These are phyloP conservation scores for Galleria mellonella DNA, from an alignment of 1,140 invertebrate genomes.

Conservation along the genomic window DNA sequence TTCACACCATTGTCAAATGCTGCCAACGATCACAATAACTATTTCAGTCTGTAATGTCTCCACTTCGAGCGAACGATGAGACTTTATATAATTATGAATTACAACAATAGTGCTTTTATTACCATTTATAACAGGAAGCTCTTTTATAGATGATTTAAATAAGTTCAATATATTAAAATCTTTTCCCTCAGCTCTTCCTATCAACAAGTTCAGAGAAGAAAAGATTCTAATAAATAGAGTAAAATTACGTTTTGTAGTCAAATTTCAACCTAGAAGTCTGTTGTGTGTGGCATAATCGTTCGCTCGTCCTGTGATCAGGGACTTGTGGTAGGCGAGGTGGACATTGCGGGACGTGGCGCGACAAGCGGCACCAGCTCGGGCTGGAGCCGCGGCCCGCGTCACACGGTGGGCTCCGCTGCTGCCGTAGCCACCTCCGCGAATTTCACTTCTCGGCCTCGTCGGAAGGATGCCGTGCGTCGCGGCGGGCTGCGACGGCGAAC, in stretches of 20 bases:
- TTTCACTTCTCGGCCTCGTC: slow-evolving; percentile 72
- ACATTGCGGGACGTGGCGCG: slow-evolving; percentile 20
- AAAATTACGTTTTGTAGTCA: neutral
- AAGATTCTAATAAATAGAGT: neutral
- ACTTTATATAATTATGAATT: slow-evolving; percentile 17
- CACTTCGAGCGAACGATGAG: slow-evolving; percentile 38
- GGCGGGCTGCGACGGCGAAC: slow-evolving; percentile 37
- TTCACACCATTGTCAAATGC: slow-evolving; percentile 10
- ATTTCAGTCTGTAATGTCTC: slow-evolving; percentile 7
- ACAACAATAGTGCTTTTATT: slow-evolving; percentile 10
- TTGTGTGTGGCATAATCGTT: slow-evolving; percentile 35
- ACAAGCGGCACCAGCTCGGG: slow-evolving; percentile 62
- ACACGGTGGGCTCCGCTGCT: slow-evolving; percentile 40
- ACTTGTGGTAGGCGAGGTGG: slow-evolving; percentile 13
- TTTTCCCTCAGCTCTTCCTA: neutral
- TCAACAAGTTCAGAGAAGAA: slow-evolving; percentile 1
- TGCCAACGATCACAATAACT: slow-evolving; percentile 7
- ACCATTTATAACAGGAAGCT: slow-evolving; percentile 42
- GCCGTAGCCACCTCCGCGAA: slow-evolving; percentile 63
- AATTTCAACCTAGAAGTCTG: slow-evolving; percentile 37
- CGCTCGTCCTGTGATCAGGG: slow-evolving; percentile 45
- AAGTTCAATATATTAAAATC: neutral
- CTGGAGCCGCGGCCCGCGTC: slow-evolving; percentile 65
- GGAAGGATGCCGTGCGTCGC: slow-evolving; percentile 50
- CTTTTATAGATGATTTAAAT: slow-evolving; percentile 16